A percentile compares a stretch with the other conserved stretches of the same genome.
Conservation (phyloP, 2,888 invertebrate genomes). For the Platycheirus rosarum region DNA sequence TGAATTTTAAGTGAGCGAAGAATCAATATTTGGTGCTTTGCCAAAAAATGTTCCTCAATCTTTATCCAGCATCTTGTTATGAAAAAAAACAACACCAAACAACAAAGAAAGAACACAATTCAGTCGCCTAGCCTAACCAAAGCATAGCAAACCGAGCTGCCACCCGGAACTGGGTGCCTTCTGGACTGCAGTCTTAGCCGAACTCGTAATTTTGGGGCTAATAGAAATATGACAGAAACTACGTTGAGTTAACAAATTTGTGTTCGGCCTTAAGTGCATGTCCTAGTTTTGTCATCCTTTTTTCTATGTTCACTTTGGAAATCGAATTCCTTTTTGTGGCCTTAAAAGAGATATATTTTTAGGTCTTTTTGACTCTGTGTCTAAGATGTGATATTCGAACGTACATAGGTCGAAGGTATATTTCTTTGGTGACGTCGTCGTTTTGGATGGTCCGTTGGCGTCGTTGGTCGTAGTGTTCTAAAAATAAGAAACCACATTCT, state of each 20-base stretch:
- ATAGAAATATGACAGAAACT: conserved; percentile 69
- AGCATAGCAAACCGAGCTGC: conserved; percentile 2
- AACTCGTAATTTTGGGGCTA: conserved; percentile 38
- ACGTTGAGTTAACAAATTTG: conserved; percentile 67
- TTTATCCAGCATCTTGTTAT: conserved; percentile 54
- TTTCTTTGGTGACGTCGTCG: conserved; percentile 3
- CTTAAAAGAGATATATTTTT: too few relatives aligned
- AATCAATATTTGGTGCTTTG: conserved; percentile 62
- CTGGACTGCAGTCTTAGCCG: conserved; percentile 42
- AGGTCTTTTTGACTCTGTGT: conserved; percentile 4
- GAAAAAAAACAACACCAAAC: conserved; percentile 4
- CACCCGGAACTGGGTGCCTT: conserved; percentile 50
- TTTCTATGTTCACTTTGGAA: conserved; percentile 12
- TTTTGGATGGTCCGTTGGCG: not conserved
- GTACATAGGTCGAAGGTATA: not conserved
- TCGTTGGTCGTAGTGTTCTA: conserved; percentile 31
- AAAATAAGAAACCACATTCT: conserved; percentile 37
- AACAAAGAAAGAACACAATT: conserved; percentile 29
- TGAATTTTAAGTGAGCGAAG: conserved; percentile 34
- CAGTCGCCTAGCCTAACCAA: conserved; percentile 18
- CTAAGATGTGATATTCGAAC: not conserved
- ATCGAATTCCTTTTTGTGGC: conserved; percentile 44
- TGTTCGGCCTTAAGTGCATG: conserved; percentile 64
- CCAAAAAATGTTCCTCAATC: conserved; percentile 32
- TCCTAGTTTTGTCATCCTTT: conserved; percentile 54